phyloP scores from a whole-genome alignment of 2,113 vertebrate genomes.

The Chaetodon auriga region DNA sequence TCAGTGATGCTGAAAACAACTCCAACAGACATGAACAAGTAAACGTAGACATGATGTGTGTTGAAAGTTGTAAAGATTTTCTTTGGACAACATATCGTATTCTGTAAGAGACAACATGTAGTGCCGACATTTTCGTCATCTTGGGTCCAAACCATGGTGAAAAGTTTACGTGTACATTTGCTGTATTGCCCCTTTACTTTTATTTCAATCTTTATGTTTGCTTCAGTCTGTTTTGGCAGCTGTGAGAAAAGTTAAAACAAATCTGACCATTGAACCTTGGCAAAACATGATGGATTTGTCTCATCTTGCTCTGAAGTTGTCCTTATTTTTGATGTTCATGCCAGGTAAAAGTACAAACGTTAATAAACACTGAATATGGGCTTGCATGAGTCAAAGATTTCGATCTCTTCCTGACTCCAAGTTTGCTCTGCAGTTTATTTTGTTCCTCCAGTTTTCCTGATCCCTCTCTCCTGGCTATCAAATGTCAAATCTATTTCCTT shows the following conservation, averaged over 20 bases:
- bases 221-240: background rate
- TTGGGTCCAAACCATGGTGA: background rate
- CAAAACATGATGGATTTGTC: background rate
- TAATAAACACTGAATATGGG: slow-evolving; percentile 2
- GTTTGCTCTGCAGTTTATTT: background rate
- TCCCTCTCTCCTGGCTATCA: background rate
- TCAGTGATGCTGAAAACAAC: background rate
- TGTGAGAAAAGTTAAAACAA: background rate
- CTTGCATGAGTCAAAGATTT: slow-evolving; percentile 6
- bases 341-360: background rate
- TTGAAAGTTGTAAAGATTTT: background rate
- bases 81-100: background rate
- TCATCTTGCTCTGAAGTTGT: background rate
- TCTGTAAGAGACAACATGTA: background rate
- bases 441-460: background rate
- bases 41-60: background rate
- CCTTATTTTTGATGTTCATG: background rate
- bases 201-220: background rate
- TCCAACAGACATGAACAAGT: background rate
- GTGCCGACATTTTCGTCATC: background rate
- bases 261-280: background rate
- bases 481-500: slow-evolving; percentile 26
- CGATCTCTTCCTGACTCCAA: slow-evolving; percentile 12
- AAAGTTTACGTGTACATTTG: background rate
- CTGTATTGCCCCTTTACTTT: background rate